Evolutionary conservation across 2,113 vertebrate genomes (phyloP).

Genomic region (zebrafish (Danio rerio)): GRCz12tu NC_133190.1:49968501-49969000

Average conservation of each 20-base stretch:
- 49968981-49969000: no score
- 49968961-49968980: no score
- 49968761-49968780: no score
- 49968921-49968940: background rate
- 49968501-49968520: background rate
- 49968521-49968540: slow-evolving; percentile 27
- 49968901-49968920: background rate
- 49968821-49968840: background rate
- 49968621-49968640: slow-evolving; percentile 57
- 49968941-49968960: no score
- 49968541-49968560: slow-evolving; percentile 46
- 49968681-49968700: slow-evolving; percentile 75
- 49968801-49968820: background rate
- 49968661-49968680: slow-evolving; percentile 83
- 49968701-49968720: slow-evolving; percentile 67
- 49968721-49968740: background rate
- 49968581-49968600: slow-evolving; percentile 50
- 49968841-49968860: background rate
- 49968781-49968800: background rate
- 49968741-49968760: slow-evolving; percentile 7
- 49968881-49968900: slow-evolving; percentile 5
- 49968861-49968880: background rate
- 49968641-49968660: slow-evolving; percentile 80
- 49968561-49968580: slow-evolving; percentile 55
- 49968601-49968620: slow-evolving; percentile 31